Base-by-base conservation (phyloP, 2,888 invertebrate species). In the Drosophila meridiana region DNA sequence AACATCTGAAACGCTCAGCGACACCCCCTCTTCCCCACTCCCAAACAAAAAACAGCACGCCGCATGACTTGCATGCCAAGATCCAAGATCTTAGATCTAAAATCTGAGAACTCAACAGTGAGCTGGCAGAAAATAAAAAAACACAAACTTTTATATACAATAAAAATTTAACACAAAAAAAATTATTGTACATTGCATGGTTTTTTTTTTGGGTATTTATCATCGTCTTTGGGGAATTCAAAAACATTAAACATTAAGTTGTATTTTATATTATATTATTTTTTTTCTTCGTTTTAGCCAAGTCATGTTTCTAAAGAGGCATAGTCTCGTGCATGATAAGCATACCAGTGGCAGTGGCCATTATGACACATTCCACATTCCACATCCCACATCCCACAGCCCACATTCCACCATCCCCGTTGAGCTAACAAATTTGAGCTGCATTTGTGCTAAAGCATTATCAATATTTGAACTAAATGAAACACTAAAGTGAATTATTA, bases 401-500 rank as follows among this genome's bases (percentile, higher is more conserved):
- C 38, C 59, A 20, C 20, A 20, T 20, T 20, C 20, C 20, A 20
- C 20, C 38, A 26, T 13, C 38, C 32, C 11, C 38, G 59, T 50
- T 20, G 7, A 28, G 26, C 58, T 14, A 28, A 32, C 50, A 50
- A 50, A 32, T 50, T 48, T 48, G 48, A 48, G 48, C 48, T 42
- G 50, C 58, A 69, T 56, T 52, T 52, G 28, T 36, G 55, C 50
- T 34, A 28, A 28, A 47, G 64, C 70, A 70, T 53, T 48, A 56
- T 58, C 69, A 87, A 85, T 87, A 85, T 85, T 85, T 85, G 73
- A 69, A 38, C 67, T 55, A 62, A 82, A 71, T 73, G 85, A 82
- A 84, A 86, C 85, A 81, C 83, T 87, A 78, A 87, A 85, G 85
- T 85, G 85, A 87, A 85, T 85, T 85, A 85, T 85, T 85, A 85